A percentile compares a stretch with the other conserved stretches of the same genome.
Evolutionary conservation across 2,113 vertebrate species (phyloP).

Genomic region (Ginglymostoma cirratum): DNA sequence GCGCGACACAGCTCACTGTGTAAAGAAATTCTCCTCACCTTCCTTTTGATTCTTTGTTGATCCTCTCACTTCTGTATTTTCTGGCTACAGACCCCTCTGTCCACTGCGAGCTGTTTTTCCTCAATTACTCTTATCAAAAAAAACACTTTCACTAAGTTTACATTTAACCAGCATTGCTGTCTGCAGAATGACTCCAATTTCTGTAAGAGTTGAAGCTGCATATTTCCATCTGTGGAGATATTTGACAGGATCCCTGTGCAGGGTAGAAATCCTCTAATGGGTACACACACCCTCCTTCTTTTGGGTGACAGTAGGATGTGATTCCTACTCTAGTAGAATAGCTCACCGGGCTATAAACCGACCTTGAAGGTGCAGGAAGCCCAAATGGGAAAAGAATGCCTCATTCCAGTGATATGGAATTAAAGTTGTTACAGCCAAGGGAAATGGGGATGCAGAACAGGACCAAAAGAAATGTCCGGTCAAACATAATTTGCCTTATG

Average conservation of each 20-base stretch:
- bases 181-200: neutral
- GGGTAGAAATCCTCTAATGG: neutral
- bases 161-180: neutral
- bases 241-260: neutral
- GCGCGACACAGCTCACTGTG: neutral
- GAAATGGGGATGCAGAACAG: too few relatives aligned
- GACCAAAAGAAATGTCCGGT: too few relatives aligned
- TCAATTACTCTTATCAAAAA: neutral
- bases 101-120: neutral
- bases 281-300: neutral
- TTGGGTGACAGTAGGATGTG: neutral
- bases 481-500: too few relatives aligned
- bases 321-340: neutral
- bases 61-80: neutral
- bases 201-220: neutral
- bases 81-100: neutral
- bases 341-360: neutral
- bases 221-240: neutral
- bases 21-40: neutral
- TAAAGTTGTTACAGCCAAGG: too few relatives aligned
- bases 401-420: neutral
- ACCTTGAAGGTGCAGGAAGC: neutral
- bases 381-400: neutral
- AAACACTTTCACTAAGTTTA: neutral
- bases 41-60: neutral